These are phyloP conservation scores for Drosophila varians DNA, from an alignment of 1,140 invertebrate species.

Conservation along the genomic window DNA sequence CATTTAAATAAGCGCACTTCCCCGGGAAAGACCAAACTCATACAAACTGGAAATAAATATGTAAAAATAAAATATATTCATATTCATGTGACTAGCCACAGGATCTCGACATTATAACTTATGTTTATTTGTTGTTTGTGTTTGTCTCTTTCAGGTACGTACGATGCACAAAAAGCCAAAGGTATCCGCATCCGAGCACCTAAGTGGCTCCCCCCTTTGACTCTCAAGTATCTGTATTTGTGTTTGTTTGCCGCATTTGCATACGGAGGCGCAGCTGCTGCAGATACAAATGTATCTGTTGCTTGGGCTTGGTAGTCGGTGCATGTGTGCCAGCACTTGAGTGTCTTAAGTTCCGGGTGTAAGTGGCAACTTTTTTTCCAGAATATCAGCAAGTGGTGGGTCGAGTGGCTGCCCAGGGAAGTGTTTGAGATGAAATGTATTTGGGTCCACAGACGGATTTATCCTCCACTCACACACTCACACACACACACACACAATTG, in stretches of 20 bases:
- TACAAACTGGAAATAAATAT: slow-evolving; percentile 17
- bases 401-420: slow-evolving; percentile 29
- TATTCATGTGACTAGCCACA: slow-evolving; percentile 69
- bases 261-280: slow-evolving; percentile 40
- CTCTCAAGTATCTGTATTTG: neutral
- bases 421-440: slow-evolving; percentile 57
- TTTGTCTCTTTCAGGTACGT: slow-evolving; percentile 71
- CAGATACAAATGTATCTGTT: slow-evolving; percentile 45
- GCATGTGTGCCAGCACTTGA: slow-evolving; percentile 51
- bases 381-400: slow-evolving; percentile 72
- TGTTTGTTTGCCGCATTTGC: slow-evolving; percentile 31
- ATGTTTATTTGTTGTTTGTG: slow-evolving; percentile 66
- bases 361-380: slow-evolving; percentile 70
- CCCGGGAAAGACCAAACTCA: slow-evolving; percentile 12
- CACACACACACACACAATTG: slow-evolving; percentile 39
- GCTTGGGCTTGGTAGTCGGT: too few relatives aligned
- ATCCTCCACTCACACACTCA: slow-evolving; percentile 11
- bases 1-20: slow-evolving; percentile 80
- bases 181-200: slow-evolving; percentile 15
- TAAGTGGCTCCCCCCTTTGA: slow-evolving; percentile 38
- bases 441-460: slow-evolving; percentile 47
- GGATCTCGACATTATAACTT: slow-evolving; percentile 66
- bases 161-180: slow-evolving; percentile 15
- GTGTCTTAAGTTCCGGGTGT: slow-evolving; percentile 76
- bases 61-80: slow-evolving; percentile 44